Conservation (phyloP, 1,140 invertebrate genomes). For the Trachymyrmex cornetzi region DNA sequence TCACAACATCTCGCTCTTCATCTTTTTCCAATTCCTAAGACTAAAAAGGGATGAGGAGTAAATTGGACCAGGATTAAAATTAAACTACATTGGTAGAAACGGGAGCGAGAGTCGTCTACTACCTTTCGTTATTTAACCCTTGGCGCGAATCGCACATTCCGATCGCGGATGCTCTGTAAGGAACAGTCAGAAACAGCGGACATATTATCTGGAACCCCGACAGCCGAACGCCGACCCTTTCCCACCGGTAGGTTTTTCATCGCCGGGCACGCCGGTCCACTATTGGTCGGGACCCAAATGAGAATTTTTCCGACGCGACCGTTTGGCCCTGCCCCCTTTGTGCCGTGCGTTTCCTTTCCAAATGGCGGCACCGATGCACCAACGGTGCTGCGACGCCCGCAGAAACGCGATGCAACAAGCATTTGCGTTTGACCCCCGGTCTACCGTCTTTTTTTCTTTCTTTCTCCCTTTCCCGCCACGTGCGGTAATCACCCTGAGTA, state of each 20-base stretch:
- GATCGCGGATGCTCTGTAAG: neutral
- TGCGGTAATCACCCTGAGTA: neutral
- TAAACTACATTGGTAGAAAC: no score
- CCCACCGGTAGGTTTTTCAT: conserved; percentile 70
- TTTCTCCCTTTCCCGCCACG: neutral
- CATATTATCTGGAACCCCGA: conserved; percentile 30
- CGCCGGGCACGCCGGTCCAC: conserved; percentile 46
- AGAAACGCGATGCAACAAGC: conserved; percentile 1
- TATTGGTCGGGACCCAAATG: conserved; percentile 64
- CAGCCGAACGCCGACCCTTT: conserved; percentile 66
- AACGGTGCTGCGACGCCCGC: neutral
- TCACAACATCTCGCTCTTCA: no score
- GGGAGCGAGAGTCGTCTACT: no score
- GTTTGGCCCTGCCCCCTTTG: conserved; percentile 54
- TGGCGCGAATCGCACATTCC: conserved; percentile 6
- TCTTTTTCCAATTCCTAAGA: no score
- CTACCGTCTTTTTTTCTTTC: neutral
- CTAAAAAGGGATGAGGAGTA: no score
- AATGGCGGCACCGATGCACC: conserved; percentile 51
- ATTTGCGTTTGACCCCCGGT: neutral
- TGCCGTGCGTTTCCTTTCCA: conserved; percentile 49
- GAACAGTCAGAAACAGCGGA: neutral
- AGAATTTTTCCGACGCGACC: conserved; percentile 70
- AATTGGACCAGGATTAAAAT: no score
- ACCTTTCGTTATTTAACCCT: neutral